Evolutionary conservation across 2,888 invertebrate genomes (phyloP), one percentile per base, ranked within the genome.

Genomic region (Drosophila hamatofila): DNA sequence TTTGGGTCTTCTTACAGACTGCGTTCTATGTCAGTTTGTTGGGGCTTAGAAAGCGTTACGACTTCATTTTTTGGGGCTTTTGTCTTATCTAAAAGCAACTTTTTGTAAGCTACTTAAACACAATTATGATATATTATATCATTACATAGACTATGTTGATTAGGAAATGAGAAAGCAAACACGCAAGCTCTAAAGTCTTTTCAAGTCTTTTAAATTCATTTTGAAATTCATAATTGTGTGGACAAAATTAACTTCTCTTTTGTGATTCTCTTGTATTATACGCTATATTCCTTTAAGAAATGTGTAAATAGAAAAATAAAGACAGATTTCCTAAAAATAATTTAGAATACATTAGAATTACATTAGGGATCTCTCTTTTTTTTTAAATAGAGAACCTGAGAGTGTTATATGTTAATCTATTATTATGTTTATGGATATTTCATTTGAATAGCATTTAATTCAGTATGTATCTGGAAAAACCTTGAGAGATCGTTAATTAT

Each of bases 31-130:
- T 37, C 8, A 21, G 41, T 42, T 52, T 23, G 41, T 30, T 27
- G 30, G 37, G 14, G 52, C 69, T 68, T 68, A 69, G 70, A 69
- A 73, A 61, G 76, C 73, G 71, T 72, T 71, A 55, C 46, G 39
- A 35, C 30, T 16, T 56, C 23, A n/a, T 18, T 30, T 30, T 48
- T 30, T 46, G 16, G 35, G 51, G 51, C 51, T 33, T 49, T 52
- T 39, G 46, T 66, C 54, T 48, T 67, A 66, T 66, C 65, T 39
- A 5, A 66, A 52, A 37, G 51, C 44, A 51, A 25, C 39, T 39
- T 37, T 54, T 39, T 52, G 39, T 55, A 27, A 55, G 39, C 54
- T 27, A 39, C 54, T 52, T 37, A 37, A 37, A 23, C 52, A 25
- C 37, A 33, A 56, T 56, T 42, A 56, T 56, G 56, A 56, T 56